These are phyloP conservation scores for Triops cancriformis DNA, from an alignment of 1,140 invertebrate genomes.

Conservation along the genomic window DNA sequence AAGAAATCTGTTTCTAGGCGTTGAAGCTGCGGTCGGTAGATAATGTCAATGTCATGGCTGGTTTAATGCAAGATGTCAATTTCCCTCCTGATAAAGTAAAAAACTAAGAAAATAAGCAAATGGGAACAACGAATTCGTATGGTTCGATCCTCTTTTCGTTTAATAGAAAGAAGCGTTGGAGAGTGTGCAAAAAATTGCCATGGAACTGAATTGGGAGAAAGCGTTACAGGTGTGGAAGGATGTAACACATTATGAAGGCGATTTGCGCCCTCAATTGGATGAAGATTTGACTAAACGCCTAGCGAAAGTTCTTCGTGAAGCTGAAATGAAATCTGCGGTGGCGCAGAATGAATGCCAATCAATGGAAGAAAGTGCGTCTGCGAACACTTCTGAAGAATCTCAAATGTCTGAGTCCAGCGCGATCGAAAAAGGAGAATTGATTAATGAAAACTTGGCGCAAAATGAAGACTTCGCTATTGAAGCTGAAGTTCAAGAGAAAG, in stretches of 20 bases:
- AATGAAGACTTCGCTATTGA: no score
- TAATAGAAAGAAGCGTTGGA: constrained; percentile 40
- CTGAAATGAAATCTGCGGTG: not conserved
- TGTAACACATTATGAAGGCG: constrained; percentile 39
- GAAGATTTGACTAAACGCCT: not conserved
- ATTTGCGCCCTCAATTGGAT: constrained; percentile 34
- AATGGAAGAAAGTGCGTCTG: not conserved
- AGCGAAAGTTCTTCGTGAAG: not conserved
- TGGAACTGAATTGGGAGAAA: constrained; percentile 41
- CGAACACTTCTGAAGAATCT: not conserved
- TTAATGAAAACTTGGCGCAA: no score
- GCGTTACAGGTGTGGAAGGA: constrained; percentile 43
- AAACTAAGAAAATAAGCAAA: constrained; percentile 16
- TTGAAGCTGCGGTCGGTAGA: constrained; percentile 44
- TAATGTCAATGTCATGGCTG: constrained; percentile 41
- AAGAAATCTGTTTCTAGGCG: constrained; percentile 37
- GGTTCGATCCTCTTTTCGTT: not conserved
- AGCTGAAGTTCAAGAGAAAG: no score
- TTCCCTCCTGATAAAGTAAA: constrained; percentile 37
- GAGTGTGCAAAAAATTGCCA: constrained; percentile 38
- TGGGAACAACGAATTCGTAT: no score
- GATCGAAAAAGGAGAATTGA: no score
- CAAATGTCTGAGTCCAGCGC: not conserved
- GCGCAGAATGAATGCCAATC: not conserved
- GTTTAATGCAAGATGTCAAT: constrained; percentile 35